Evolutionary conservation across 2,888 invertebrate species (phyloP).

Genomic region (Leptopilina myrica): DNA sequence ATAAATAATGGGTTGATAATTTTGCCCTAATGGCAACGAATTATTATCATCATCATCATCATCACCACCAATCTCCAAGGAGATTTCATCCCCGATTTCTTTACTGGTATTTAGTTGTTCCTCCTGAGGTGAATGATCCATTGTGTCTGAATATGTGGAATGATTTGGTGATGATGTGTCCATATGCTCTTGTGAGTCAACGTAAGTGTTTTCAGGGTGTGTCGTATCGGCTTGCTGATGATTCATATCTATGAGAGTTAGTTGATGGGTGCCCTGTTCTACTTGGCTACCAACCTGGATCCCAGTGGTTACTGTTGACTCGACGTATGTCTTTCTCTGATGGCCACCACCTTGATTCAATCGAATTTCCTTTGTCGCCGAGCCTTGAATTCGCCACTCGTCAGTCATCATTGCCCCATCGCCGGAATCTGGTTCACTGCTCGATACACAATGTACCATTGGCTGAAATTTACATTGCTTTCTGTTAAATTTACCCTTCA

Average conservation of each 20-base stretch:
- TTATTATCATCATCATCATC: conserved; percentile 46
- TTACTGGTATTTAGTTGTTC: conserved; percentile 57
- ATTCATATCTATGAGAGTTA: conserved; percentile 74
- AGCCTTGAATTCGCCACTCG: conserved; percentile 72
- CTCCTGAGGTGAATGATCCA: conserved; percentile 47
- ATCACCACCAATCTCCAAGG: conserved; percentile 56
- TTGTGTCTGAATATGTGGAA: conserved; percentile 74
- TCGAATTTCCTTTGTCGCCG: conserved; percentile 69
- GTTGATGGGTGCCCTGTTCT: conserved; percentile 72
- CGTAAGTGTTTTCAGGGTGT: conserved; percentile 74
- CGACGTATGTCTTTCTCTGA: conserved; percentile 72
- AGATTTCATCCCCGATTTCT: conserved; percentile 59
- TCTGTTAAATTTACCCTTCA: not conserved
- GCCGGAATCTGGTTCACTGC: conserved; percentile 87
- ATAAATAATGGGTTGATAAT: conserved; percentile 68
- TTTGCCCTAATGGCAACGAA: conserved; percentile 60
- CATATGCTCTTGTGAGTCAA: conserved; percentile 73
- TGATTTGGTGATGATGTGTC: conserved; percentile 73
- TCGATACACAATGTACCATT: conserved; percentile 92
- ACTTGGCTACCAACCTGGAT: conserved; percentile 76
- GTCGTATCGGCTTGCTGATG: conserved; percentile 75
- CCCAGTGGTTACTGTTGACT: conserved; percentile 75
- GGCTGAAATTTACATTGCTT: conserved; percentile 77
- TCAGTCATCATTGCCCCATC: conserved; percentile 72
- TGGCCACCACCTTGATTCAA: conserved; percentile 65